Evolutionary conservation across 2,797 vertebrate species (phyloP).

Genomic region (Hirundo rustica): DNA sequence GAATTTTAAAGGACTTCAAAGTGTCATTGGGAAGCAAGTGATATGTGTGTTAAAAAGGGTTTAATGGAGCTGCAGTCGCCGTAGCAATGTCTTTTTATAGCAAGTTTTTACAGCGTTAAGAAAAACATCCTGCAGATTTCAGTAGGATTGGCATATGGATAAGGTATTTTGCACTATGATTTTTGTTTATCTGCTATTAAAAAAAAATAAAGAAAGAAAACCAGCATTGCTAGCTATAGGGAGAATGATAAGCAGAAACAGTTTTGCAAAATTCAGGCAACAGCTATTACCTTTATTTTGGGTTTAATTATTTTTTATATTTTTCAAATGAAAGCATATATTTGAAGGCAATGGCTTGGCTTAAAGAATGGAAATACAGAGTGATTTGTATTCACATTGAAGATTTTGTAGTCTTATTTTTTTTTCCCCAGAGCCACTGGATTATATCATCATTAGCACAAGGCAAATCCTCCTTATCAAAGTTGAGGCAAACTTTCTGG

Average conservation of each 20-base stretch:
- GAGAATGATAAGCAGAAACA: neutral
- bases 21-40: slow-evolving; percentile 39
- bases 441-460: neutral
- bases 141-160: slow-evolving; percentile 43
- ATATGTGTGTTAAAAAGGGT: slow-evolving; percentile 52
- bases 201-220: neutral
- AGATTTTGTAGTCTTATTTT: neutral
- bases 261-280: neutral
- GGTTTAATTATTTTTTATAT: neutral
- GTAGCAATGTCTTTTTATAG: slow-evolving; percentile 59
- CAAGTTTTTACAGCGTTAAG: slow-evolving; percentile 28
- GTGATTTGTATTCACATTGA: neutral
- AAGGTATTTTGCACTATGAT: slow-evolving; percentile 38
- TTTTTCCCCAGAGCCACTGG: neutral
- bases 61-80: slow-evolving; percentile 46
- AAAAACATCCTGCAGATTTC: slow-evolving; percentile 56
- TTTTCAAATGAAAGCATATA: neutral
- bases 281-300: neutral
- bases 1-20: slow-evolving; percentile 56
- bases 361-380: neutral
- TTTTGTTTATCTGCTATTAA: slow-evolving; percentile 43
- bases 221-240: neutral
- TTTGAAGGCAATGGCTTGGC: neutral
- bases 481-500: neutral
- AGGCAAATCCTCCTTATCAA: neutral